Evolutionary conservation across 2,888 invertebrate genomes (phyloP).

Genomic region (Parnassius glacialis): DNA sequence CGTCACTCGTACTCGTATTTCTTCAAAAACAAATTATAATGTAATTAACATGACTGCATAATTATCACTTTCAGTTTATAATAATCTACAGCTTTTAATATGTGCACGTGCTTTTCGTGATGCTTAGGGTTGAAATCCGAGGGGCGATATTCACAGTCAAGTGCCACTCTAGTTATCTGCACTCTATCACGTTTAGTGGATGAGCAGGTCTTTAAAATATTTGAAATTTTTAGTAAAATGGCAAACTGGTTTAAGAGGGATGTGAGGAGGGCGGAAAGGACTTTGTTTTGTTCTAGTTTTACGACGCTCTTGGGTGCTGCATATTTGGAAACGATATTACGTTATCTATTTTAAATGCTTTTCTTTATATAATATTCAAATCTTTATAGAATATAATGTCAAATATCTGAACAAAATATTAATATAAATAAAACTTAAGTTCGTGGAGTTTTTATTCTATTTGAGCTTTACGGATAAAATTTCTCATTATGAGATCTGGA

Average conservation of each 20-base stretch:
- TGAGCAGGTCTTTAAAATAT: constrained; percentile 25
- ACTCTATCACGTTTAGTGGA: constrained; percentile 52
- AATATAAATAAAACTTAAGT: too few relatives aligned
- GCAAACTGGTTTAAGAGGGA: constrained; percentile 19
- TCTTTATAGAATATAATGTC: too few relatives aligned
- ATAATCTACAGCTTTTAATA: constrained; percentile 2
- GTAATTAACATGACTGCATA: too few relatives aligned
- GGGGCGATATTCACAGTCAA: constrained; percentile 40
- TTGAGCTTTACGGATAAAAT: too few relatives aligned
- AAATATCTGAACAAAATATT: too few relatives aligned
- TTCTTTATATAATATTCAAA: too few relatives aligned
- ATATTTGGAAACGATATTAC: background rate
- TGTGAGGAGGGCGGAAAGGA: background rate
- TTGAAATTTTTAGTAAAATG: constrained; percentile 17
- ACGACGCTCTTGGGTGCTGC: constrained; percentile 10
- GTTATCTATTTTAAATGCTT: too few relatives aligned
- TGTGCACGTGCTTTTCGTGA: constrained; percentile 35
- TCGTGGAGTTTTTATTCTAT: too few relatives aligned
- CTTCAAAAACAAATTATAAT: too few relatives aligned
- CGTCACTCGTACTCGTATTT: too few relatives aligned
- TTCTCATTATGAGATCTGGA: too few relatives aligned
- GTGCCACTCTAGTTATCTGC: constrained; percentile 48
- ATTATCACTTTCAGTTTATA: too few relatives aligned
- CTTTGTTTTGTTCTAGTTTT: constrained; percentile 7
- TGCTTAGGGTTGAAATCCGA: constrained; percentile 26